Evolutionary conservation across 1,140 invertebrate species (phyloP).

Genomic region (Hestina assimilis): DNA sequence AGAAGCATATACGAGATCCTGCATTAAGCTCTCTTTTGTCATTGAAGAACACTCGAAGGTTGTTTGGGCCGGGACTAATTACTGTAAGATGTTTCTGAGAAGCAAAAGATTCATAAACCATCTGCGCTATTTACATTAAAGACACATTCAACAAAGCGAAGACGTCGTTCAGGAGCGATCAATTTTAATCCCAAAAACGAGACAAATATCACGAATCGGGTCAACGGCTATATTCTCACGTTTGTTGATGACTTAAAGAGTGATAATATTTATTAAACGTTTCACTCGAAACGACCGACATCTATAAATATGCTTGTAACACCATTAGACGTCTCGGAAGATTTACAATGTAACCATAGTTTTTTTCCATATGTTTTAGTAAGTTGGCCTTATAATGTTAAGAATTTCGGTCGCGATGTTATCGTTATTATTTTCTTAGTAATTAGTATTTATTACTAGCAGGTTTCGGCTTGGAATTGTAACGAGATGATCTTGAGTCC

Average conservation of each 20-base stretch:
- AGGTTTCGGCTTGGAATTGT: slow-evolving; percentile 29
- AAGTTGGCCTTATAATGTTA: slow-evolving; percentile 46
- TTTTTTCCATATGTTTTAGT: slow-evolving; percentile 43
- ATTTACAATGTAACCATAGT: slow-evolving; percentile 67
- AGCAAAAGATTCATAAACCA: slow-evolving; percentile 49
- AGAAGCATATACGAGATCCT: slow-evolving; percentile 38
- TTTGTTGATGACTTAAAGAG: slow-evolving; percentile 74
- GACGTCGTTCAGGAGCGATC: slow-evolving; percentile 59
- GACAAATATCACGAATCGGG: slow-evolving; percentile 74
- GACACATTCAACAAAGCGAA: slow-evolving; percentile 66
- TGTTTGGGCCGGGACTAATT: slow-evolving; percentile 62
- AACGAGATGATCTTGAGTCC: slow-evolving; percentile 41
- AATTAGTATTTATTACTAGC: slow-evolving; percentile 74
- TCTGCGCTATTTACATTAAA: slow-evolving; percentile 67
- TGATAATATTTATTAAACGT: slow-evolving; percentile 78
- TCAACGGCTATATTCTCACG: slow-evolving; percentile 75
- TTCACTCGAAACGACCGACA: slow-evolving; percentile 61
- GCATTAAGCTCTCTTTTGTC: slow-evolving; percentile 60
- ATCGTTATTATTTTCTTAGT: slow-evolving; percentile 72
- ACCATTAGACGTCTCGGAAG: slow-evolving; percentile 68
- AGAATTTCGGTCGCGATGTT: slow-evolving; percentile 65
- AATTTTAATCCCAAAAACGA: slow-evolving; percentile 73
- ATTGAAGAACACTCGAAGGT: slow-evolving; percentile 62
- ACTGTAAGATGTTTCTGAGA: slow-evolving; percentile 48
- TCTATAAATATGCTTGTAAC: slow-evolving; percentile 69